Base-by-base conservation (phyloP, 2,888 invertebrate species). In the Campopleginae sp. region DNA sequence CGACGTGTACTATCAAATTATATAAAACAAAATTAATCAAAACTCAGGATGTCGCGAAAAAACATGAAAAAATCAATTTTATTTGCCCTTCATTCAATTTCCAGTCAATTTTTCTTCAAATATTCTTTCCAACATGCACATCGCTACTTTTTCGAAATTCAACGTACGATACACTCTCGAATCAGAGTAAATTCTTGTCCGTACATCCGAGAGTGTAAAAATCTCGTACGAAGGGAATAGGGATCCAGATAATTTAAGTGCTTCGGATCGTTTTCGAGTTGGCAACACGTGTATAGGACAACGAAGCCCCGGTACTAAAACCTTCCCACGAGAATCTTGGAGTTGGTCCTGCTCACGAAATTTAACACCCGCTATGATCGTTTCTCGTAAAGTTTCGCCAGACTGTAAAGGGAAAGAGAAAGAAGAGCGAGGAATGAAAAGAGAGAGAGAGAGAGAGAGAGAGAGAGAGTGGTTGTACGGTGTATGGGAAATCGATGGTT, bases 361-460 rank as follows among this genome's bases (percentile, higher is more conserved):
- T 86, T 86, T 85, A 83, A 83, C 83, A 85, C 82, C 80, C 85
- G 83, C 72, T 82, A 83, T 83, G 86, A 83, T 78, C 79, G 81
- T 77, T 65, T 33, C 77, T 83, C 86, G 85, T 86, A 83, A 86
- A 85, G 78, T 83, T 75, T 58, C 76, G 75, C 63, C 74, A 74
- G 31, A 48, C 44, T 48, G 54, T 44, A 72, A 66, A 84, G 42
- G 38, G 44, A 17, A 27, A 44, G 63, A 48, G 61, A 78, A n/a
- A 12, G 63, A 31, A 31, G 6, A 44, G 12, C 23, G n/a, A 72
- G 63, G 23, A 31, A 51, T 27, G 31, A 19, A 42, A 31, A 33
- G 65, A 51, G 7, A 42, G 63, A 42, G 23, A 71, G 71, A 72
- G 51, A 74, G 66, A 65, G 54, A 65, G 65, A 58, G 54, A 79